Base-by-base conservation (phyloP, 2,888 invertebrate species). In the Leucophenga maculata region DNA sequence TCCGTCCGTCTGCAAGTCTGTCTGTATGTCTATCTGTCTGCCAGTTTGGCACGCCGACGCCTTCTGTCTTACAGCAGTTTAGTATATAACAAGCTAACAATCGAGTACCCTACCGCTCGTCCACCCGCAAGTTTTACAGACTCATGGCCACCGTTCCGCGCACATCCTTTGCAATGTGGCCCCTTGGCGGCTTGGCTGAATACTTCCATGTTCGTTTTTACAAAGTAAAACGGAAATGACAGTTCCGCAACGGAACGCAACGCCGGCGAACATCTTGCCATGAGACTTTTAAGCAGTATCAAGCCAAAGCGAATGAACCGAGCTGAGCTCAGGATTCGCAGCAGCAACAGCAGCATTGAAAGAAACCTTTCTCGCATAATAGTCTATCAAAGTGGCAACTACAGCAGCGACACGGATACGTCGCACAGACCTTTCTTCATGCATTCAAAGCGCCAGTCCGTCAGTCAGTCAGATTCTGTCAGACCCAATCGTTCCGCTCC, bases 151-250 rank as follows among this genome's bases (percentile, higher is more conserved):
- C 26, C 16, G 67, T 20, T 22, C 66, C 22, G 57, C 66, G 16
- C 54, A 44, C 64, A 50, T 44, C 44, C 64, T 22, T 11, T 13
- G 39, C 32, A 64, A 48, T 26, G 64, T 67, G 22, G 22, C 18
- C 50, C 31, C 59, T 31, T 39, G 39, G 39, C 39, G 44, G 54
- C 39, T 72, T 67, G 77, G 77, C 76, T 72, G 79, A 81, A 81
- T 81, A 77, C 83, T 82, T 82, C 79, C 81, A 81, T 79, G 81
- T 82, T 82, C 81, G 77, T 77, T 82, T 46, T 83, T 78, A 80
- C 82, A 80, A 83, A 39, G 78, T 82, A 84, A 85, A 86, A 86
- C 85, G 86, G 86, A 86, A 86, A 86, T 85, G 85, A 86, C 85
- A 86, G 86, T 85, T 84, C 79, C 85, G 80, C 78, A 79, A 77